phyloP scores from a whole-genome alignment of 1,140 invertebrate species.

The Luehdorfia chinensis region DNA sequence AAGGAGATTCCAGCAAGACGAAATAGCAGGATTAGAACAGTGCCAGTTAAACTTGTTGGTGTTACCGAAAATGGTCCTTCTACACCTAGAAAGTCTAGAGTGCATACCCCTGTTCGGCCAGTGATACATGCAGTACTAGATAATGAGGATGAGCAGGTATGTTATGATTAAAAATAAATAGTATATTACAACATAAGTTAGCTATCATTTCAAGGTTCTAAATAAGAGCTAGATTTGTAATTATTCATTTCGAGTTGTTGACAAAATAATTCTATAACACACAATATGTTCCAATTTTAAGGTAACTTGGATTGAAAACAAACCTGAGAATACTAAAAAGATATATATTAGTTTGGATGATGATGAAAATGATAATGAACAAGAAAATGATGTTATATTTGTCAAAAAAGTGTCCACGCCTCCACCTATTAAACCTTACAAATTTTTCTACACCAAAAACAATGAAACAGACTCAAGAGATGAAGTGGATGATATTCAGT shows the following conservation, averaged over 20 bases:
- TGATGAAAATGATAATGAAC: slow-evolving; percentile 33
- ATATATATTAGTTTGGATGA: slow-evolving; percentile 55
- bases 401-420: slow-evolving; percentile 47
- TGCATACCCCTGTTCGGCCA: slow-evolving; percentile 46
- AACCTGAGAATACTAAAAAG: slow-evolving; percentile 39
- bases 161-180: slow-evolving; percentile 4
- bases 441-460: slow-evolving; percentile 40
- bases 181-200: too few species aligned
- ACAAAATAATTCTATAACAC: too few species aligned
- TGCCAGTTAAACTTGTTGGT: slow-evolving; percentile 49
- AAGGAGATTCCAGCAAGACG: slow-evolving; percentile 32
- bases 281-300: too few species aligned
- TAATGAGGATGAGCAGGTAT: slow-evolving; percentile 58
- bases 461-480: slow-evolving; percentile 25
- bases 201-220: too few species aligned
- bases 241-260: too few species aligned
- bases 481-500: slow-evolving; percentile 26
- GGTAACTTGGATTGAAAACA: slow-evolving; percentile 53
- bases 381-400: slow-evolving; percentile 51
- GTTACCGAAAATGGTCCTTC: slow-evolving; percentile 39
- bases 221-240: too few species aligned
- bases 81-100: slow-evolving; percentile 43
- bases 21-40: slow-evolving; percentile 27
- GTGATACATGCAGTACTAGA: slow-evolving; percentile 44
- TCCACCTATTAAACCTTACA: slow-evolving; percentile 39